These are phyloP conservation scores for Pachydiplax longipennis DNA, from an alignment of 2,888 invertebrate genomes.

Conservation along the genomic window DNA sequence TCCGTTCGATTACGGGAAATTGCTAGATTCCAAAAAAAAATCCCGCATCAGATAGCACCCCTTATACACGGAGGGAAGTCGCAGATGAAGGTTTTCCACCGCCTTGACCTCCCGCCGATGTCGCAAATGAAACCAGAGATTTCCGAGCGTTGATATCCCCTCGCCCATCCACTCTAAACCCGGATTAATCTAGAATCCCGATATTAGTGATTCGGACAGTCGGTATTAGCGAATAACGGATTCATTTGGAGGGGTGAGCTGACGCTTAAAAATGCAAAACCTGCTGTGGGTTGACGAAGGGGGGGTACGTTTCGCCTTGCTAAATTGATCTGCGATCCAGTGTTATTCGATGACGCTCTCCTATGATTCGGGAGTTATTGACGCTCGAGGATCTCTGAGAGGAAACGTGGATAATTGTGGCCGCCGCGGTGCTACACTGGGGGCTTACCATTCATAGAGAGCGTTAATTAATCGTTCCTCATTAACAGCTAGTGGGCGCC, in stretches of 20 bases:
- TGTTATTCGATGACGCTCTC: neutral
- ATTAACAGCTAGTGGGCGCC: too few relatives aligned
- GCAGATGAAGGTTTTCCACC: neutral
- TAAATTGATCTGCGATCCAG: neutral
- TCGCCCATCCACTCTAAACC: neutral
- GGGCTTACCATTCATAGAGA: too few relatives aligned
- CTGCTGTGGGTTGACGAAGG: neutral
- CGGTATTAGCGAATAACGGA: neutral
- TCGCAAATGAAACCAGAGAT: constrained; percentile 4
- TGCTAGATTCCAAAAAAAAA: neutral
- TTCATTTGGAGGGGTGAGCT: neutral
- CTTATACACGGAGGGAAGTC: neutral
- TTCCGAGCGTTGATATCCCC: neutral
- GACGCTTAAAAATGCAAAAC: constrained; percentile 15
- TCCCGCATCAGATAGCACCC: constrained; percentile 7
- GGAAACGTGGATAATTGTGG: neutral
- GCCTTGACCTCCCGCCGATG: neutral
- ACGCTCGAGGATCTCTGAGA: neutral
- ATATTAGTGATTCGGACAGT: neutral
- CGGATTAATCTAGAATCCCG: neutral
- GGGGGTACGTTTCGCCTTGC: neutral
- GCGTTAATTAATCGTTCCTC: too few relatives aligned
- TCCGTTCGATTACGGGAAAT: neutral
- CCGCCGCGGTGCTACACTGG: too few relatives aligned
- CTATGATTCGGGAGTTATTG: neutral